phyloP scores from a whole-genome alignment of 2,113 vertebrate genomes.

The Apeltes quadracus region DNA sequence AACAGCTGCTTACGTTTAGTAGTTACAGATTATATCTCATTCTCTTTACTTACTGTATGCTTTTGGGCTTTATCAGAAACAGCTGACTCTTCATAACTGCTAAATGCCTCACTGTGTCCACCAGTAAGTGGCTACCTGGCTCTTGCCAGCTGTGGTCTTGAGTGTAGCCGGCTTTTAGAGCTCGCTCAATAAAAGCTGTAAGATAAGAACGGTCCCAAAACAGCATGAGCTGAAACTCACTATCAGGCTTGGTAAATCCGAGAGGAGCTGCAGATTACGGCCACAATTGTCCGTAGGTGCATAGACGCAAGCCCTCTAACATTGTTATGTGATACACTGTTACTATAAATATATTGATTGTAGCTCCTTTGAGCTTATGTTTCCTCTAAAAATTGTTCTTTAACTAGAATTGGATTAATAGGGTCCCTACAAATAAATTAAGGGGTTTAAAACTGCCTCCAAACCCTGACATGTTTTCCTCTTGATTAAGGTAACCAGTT shows the following conservation, averaged over 20 bases:
- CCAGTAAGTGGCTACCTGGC: neutral
- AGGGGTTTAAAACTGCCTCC: too few relatives aligned
- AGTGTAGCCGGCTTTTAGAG: neutral
- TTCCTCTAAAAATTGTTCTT: neutral
- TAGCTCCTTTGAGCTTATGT: neutral
- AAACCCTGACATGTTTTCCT: too few relatives aligned
- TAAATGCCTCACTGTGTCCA: neutral
- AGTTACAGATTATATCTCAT: neutral
- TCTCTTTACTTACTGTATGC: neutral
- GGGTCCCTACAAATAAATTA: neutral
- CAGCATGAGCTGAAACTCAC: neutral
- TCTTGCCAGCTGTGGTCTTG: neutral
- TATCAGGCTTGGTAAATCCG: neutral
- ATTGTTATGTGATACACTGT: neutral
- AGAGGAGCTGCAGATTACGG: neutral
- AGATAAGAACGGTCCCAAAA: neutral
- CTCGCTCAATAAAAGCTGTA: too few relatives aligned
- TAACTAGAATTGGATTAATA: neutral
- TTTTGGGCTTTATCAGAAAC: conserved; percentile 4
- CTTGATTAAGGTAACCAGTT: neutral
- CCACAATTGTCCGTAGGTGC: neutral
- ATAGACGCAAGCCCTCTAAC: neutral
- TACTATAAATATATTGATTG: neutral
- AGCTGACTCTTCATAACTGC: neutral
- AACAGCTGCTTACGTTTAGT: neutral